Conservation (phyloP, 2,888 invertebrate genomes). For the Scaptomyza reducta region DNA sequence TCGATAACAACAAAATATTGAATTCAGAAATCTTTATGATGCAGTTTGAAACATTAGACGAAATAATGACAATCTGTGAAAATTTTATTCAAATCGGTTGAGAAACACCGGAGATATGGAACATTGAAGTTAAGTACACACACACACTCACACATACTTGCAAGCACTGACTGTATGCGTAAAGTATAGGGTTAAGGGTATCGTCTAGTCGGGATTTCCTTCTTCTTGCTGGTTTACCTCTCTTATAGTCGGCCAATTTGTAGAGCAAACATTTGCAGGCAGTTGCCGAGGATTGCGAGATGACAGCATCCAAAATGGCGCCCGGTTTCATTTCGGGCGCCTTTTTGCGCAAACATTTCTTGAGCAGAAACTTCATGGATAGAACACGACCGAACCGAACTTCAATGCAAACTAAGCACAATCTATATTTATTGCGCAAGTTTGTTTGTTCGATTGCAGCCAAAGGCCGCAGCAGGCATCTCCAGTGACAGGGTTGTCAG, state of each 20-base stretch:
- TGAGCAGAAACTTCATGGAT: slow-evolving; percentile 79
- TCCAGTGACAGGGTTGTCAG: slow-evolving; percentile 28
- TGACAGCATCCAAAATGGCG: slow-evolving; percentile 94
- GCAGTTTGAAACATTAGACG: no score
- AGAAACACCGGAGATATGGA: no score
- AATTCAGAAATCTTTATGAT: no score
- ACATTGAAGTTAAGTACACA: no score
- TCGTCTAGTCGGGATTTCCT: no score
- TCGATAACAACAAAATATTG: no score
- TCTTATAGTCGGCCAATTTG: slow-evolving; percentile 94
- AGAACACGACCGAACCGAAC: neutral
- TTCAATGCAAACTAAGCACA: neutral
- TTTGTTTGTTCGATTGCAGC: slow-evolving; percentile 67
- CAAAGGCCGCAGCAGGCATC: neutral
- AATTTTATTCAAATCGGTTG: no score
- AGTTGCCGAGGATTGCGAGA: slow-evolving; percentile 92
- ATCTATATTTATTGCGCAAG: slow-evolving; percentile 27
- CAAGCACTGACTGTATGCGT: no score
- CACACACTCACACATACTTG: no score
- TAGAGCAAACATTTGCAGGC: slow-evolving; percentile 95
- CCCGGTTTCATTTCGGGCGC: slow-evolving; percentile 86
- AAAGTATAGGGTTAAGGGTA: no score
- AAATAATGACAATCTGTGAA: no score
- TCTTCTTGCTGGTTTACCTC: no score
- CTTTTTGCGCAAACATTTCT: slow-evolving; percentile 83